phyloP scores from a whole-genome alignment of 2,113 vertebrate genomes.

The Carassius carassius region DNA sequence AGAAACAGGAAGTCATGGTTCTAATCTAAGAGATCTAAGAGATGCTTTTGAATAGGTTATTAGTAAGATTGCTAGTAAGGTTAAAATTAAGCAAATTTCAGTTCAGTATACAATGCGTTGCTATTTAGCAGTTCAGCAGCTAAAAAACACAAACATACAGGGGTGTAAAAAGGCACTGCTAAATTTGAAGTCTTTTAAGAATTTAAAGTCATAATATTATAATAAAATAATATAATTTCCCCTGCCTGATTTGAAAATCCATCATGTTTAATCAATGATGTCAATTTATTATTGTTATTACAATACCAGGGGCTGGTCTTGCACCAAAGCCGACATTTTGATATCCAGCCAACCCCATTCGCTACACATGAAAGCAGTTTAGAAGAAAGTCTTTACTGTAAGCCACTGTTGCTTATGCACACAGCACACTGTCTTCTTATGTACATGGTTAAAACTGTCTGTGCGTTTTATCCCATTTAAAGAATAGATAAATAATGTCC shows the following conservation, averaged over 20 bases:
- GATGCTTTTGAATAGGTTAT: not conserved
- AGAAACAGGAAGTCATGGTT: not conserved
- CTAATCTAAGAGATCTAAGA: too few relatives aligned
- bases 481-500: slow-evolving; percentile 56
- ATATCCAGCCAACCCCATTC: not conserved
- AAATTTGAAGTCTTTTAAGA: too few relatives aligned
- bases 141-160: too few relatives aligned
- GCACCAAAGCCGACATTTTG: not conserved
- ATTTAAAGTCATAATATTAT: too few relatives aligned
- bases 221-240: not conserved
- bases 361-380: slow-evolving; percentile 39
- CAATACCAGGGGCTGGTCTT: not conserved
- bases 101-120: too few relatives aligned
- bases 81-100: too few relatives aligned
- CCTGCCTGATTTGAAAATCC: not conserved
- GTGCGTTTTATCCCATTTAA: slow-evolving; percentile 45
- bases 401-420: slow-evolving; percentile 52
- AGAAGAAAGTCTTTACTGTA: slow-evolving; percentile 62
- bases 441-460: slow-evolving; percentile 52
- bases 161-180: not conserved
- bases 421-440: slow-evolving; percentile 39
- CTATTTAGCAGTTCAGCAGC: too few relatives aligned
- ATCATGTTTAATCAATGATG: not conserved
- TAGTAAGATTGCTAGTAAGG: too few relatives aligned
- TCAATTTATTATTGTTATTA: not conserved